phyloP scores from a whole-genome alignment of 2,797 vertebrate genomes.

The Poeciliopsis gracilis region DNA sequence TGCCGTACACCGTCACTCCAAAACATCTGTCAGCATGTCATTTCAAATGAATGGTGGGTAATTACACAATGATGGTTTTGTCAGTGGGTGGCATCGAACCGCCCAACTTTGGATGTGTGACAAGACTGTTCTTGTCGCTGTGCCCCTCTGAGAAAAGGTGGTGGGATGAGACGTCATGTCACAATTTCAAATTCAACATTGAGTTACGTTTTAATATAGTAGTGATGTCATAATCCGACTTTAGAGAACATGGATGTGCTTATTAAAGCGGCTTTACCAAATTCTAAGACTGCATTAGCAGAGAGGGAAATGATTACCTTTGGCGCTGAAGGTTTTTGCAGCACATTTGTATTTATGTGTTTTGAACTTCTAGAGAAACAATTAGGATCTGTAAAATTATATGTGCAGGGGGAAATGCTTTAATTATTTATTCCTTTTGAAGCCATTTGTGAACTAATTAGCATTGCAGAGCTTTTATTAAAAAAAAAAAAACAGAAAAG shows the following conservation, averaged over 20 bases:
- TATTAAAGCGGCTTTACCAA: background rate
- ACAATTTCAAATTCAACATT: conserved; percentile 4
- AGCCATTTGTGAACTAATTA: background rate
- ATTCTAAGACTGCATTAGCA: background rate
- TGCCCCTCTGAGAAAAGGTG: conserved; percentile 18
- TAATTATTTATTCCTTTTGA: background rate
- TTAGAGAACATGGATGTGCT: background rate
- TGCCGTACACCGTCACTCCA: conserved; percentile 42
- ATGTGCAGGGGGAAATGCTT: background rate
- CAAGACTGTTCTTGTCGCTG: conserved; percentile 8
- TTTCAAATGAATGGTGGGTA: conserved; percentile 65
- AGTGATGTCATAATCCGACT: background rate
- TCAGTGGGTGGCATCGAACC: conserved; percentile 42
- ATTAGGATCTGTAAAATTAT: conserved; percentile 11
- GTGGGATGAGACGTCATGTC: conserved; percentile 20
- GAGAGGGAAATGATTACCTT: background rate
- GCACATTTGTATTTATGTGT: background rate
- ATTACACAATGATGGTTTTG: conserved; percentile 65
- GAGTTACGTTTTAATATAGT: background rate
- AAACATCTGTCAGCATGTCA: conserved; percentile 70
- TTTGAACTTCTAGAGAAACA: conserved; percentile 8
- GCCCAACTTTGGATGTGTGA: conserved; percentile 28
- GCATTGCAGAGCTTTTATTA: background rate
- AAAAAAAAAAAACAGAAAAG: background rate
- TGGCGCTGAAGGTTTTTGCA: background rate